A percentile compares a stretch with the other conserved stretches of the same genome.
These are phyloP conservation scores for Dryocosmus kuriphilus DNA, from an alignment of 2,888 invertebrate genomes.

Conservation along the genomic window DNA sequence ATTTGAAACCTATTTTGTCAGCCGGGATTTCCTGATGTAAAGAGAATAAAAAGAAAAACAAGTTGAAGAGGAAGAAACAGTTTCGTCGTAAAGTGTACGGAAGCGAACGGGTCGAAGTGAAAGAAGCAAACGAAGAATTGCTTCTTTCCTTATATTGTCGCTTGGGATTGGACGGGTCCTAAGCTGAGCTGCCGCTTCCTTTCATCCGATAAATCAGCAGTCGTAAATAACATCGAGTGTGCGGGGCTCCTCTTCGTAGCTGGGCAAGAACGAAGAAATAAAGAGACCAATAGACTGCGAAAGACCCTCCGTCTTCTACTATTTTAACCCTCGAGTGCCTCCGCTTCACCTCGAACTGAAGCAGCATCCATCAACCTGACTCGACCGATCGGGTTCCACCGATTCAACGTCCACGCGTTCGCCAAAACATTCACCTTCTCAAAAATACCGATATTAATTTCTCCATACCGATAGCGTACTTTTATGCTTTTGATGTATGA, in stretches of 20 bases:
- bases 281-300: slow-evolving; percentile 70
- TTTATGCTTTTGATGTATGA: too few species aligned
- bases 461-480: not conserved
- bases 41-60: not conserved
- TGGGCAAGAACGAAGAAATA: slow-evolving; percentile 69
- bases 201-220: slow-evolving; percentile 75
- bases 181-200: slow-evolving; percentile 71
- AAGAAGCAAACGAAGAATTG: slow-evolving; percentile 52
- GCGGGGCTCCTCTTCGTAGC: slow-evolving; percentile 63
- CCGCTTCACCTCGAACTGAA: slow-evolving; percentile 49
- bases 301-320: slow-evolving; percentile 69
- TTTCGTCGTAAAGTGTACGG: slow-evolving; percentile 48
- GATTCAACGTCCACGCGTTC: slow-evolving; percentile 7
- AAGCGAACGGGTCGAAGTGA: slow-evolving; percentile 42
- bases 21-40: not conserved
- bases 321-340: slow-evolving; percentile 64
- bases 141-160: slow-evolving; percentile 68
- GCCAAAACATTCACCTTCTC: not conserved
- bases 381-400: slow-evolving; percentile 57
- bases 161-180: slow-evolving; percentile 65
- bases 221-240: slow-evolving; percentile 75
- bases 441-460: not conserved
- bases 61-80: slow-evolving; percentile 29
- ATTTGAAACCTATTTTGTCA: not conserved
- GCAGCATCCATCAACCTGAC: slow-evolving; percentile 58